Conservation (phyloP, 2,888 invertebrate species). For the Isoperla grammatica region DNA sequence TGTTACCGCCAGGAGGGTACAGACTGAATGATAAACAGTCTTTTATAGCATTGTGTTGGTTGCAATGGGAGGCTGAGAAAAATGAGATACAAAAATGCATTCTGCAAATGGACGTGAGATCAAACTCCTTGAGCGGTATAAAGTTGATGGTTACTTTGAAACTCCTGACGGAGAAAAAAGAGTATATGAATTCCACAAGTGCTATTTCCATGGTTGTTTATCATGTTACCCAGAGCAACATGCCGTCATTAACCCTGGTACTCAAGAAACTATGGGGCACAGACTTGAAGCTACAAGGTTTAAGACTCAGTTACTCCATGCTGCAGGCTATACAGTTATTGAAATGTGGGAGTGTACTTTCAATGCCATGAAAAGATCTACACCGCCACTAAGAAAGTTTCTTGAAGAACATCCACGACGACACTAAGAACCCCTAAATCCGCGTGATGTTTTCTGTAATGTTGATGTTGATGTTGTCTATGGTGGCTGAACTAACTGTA, state of each 20-base stretch:
- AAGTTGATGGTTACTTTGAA: constrained; percentile 27
- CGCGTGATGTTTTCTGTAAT: too few relatives aligned
- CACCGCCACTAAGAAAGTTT: too few relatives aligned
- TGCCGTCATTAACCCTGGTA: neutral
- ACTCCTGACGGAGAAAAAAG: neutral
- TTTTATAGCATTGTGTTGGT: constrained; percentile 2
- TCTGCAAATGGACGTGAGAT: constrained; percentile 25
- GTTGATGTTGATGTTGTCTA: too few relatives aligned
- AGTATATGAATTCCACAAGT: constrained; percentile 32
- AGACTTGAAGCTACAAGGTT: too few relatives aligned
- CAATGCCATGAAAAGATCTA: too few relatives aligned
- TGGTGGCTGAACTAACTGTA: too few relatives aligned
- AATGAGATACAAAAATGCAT: neutral
- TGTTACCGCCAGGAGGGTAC: constrained; percentile 23
- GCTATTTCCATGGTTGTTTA: constrained; percentile 31
- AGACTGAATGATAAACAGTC: constrained; percentile 6
- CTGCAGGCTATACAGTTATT: too few relatives aligned
- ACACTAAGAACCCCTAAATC: too few relatives aligned
- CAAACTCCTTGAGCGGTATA: constrained; percentile 18
- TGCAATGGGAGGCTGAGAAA: neutral
- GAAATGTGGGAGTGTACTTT: too few relatives aligned
- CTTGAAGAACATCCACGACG: too few relatives aligned
- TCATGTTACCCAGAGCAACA: constrained; percentile 24
- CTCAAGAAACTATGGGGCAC: too few relatives aligned
- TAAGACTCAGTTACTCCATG: too few relatives aligned